Percentiles rank a stretch among this genome's conserved stretches.
Conservation (phyloP, 1,140 invertebrate genomes). For the Zaprionus capensis region DNA sequence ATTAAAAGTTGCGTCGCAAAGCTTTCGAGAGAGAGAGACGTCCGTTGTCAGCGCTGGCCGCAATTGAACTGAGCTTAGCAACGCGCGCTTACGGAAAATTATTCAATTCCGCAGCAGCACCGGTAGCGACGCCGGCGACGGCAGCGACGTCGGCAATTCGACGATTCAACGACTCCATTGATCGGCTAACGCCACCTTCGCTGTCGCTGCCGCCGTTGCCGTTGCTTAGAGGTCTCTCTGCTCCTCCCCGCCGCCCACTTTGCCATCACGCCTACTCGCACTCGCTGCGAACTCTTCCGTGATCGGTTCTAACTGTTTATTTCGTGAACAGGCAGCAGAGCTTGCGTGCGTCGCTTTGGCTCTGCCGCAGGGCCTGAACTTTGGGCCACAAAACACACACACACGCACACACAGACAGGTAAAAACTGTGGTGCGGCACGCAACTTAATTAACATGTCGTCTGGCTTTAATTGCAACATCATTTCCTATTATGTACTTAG, state of each 20-base stretch:
- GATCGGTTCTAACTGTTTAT: constrained; percentile 44
- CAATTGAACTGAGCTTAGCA: constrained; percentile 81
- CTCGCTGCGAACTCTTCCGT: constrained; percentile 23
- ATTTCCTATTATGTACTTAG: constrained; percentile 24
- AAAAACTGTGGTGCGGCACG: constrained; percentile 1
- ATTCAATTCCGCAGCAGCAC: constrained; percentile 71
- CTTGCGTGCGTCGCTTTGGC: constrained; percentile 30
- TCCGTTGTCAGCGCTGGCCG: constrained; percentile 70
- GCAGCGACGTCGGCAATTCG: constrained; percentile 22
- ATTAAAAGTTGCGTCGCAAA: constrained; percentile 18
- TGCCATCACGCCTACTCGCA: background rate
- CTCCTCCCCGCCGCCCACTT: background rate
- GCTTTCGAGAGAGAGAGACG: constrained; percentile 42
- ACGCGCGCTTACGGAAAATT: constrained; percentile 76
- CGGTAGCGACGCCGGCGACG: constrained; percentile 26
- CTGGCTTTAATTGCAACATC: constrained; percentile 35
- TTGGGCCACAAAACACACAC: constrained; percentile 14
- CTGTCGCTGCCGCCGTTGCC: background rate
- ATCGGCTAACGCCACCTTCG: constrained; percentile 25
- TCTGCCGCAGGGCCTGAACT: constrained; percentile 8
- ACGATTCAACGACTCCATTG: constrained; percentile 19
- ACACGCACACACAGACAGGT: background rate
- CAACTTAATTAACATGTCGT: constrained; percentile 33
- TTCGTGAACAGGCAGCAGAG: background rate
- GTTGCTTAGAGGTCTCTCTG: background rate